These are phyloP conservation scores for Onychomys torridus DNA, from an alignment of 2,797 vertebrate genomes.

Conservation along the genomic window DNA sequence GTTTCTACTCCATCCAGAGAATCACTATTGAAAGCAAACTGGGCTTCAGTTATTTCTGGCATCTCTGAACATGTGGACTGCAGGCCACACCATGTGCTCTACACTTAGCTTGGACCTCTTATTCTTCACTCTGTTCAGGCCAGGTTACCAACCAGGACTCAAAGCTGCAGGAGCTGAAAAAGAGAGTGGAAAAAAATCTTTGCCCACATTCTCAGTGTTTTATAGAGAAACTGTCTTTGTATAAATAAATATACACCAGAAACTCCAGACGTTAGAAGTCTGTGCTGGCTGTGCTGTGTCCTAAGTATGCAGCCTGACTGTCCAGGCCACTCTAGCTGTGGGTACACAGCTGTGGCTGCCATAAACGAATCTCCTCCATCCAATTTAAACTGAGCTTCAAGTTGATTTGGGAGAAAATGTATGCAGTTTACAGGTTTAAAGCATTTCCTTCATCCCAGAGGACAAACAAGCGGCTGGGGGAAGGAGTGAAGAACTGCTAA, in stretches of 20 bases:
- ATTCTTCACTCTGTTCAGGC: accelerated
- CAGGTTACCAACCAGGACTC: not conserved
- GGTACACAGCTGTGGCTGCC: not conserved
- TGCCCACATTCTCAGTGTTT: not conserved
- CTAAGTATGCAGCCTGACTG: accelerated
- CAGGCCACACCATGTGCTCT: not conserved
- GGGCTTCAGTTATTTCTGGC: not conserved
- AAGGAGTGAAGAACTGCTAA: constrained; percentile 11
- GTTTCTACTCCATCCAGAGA: not conserved
- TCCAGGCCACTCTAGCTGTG: accelerated
- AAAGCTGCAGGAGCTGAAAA: no score
- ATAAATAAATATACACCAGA: not conserved
- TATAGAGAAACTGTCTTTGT: not conserved
- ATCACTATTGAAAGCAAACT: not conserved
- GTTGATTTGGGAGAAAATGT: constrained; percentile 69
- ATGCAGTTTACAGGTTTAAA: constrained; percentile 79
- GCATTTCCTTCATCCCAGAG: constrained; percentile 78
- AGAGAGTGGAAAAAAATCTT: not conserved
- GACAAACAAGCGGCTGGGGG: constrained; percentile 53
- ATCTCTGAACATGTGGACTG: not conserved
- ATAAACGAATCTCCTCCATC: not conserved
- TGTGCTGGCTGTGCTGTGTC: not conserved
- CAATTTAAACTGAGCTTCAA: constrained; percentile 75
- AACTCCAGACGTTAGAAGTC: not conserved
- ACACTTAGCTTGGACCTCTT: not conserved